Conservation (phyloP, 2,113 vertebrate species). For the Anolis sagrei region DNA sequence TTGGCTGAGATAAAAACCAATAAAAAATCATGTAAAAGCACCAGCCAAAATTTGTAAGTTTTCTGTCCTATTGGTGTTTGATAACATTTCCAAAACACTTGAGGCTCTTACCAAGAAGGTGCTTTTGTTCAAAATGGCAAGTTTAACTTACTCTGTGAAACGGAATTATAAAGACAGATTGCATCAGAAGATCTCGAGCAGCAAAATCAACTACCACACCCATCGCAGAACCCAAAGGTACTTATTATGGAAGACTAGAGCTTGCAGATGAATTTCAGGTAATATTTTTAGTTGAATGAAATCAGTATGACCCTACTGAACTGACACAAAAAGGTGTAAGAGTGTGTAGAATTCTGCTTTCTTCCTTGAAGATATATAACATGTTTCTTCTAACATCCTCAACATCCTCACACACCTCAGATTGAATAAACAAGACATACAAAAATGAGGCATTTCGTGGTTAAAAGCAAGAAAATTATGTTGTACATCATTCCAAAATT, state of each 20-base stretch:
- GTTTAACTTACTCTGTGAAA: not conserved
- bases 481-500: conserved; percentile 81
- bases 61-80: no score
- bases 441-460: conserved; percentile 70
- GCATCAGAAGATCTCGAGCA: not conserved
- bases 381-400: conserved; percentile 46
- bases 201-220: not conserved
- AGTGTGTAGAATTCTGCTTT: conserved; percentile 24
- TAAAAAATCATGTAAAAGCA: no score
- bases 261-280: conserved; percentile 48
- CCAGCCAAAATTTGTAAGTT: no score
- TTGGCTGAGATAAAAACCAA: no score
- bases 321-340: conserved; percentile 55
- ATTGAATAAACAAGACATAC: conserved; percentile 71
- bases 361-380: conserved; percentile 57
- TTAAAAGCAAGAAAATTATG: conserved; percentile 81
- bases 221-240: not conserved
- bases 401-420: conserved; percentile 46
- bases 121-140: not conserved
- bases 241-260: conserved; percentile 2
- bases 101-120: not conserved
- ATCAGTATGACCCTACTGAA: conserved; percentile 49
- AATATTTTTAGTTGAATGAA: conserved; percentile 22
- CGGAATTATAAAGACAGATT: not conserved
- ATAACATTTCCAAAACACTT: no score